Conservation (phyloP, 2,888 invertebrate species). For the Serripes groenlandicus region DNA sequence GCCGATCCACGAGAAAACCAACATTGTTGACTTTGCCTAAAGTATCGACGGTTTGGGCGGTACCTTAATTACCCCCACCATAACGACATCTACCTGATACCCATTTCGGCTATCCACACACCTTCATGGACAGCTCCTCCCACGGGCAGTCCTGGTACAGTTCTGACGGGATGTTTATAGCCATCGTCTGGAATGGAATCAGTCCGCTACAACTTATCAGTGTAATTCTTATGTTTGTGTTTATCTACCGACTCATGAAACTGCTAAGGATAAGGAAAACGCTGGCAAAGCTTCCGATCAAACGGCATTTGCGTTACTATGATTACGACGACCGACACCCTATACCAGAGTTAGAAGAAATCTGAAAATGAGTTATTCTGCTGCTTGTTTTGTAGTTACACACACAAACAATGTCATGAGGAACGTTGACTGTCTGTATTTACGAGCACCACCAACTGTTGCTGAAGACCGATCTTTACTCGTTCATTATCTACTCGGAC, state of each 20-base stretch:
- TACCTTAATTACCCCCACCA: constrained; percentile 56
- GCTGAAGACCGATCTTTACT: too few relatives aligned
- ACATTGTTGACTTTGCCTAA: too few relatives aligned
- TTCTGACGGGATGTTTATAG: constrained; percentile 43
- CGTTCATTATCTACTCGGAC: too few relatives aligned
- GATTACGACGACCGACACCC: neutral
- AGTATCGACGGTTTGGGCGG: constrained; percentile 45
- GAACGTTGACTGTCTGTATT: too few relatives aligned
- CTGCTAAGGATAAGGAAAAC: constrained; percentile 20
- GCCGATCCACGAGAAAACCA: too few relatives aligned
- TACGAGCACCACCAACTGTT: too few relatives aligned
- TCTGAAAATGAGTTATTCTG: too few relatives aligned
- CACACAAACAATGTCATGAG: too few relatives aligned
- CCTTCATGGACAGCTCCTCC: constrained; percentile 32
- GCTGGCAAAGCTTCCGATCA: constrained; percentile 7
- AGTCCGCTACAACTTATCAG: constrained; percentile 30
- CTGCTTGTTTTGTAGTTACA: too few relatives aligned
- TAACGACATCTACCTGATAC: constrained; percentile 49
- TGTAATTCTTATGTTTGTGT: constrained; percentile 18
- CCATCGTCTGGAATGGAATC: constrained; percentile 30
- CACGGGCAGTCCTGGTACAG: constrained; percentile 42
- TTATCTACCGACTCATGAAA: constrained; percentile 18
- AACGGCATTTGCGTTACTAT: constrained; percentile 16
- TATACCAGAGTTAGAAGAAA: constrained; percentile 18
- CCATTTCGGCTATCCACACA: constrained; percentile 32